Percentiles rank a stretch among this genome's conserved stretches.
phyloP scores from a whole-genome alignment of 1,140 invertebrate species.

The Drosophila kepulauana region DNA sequence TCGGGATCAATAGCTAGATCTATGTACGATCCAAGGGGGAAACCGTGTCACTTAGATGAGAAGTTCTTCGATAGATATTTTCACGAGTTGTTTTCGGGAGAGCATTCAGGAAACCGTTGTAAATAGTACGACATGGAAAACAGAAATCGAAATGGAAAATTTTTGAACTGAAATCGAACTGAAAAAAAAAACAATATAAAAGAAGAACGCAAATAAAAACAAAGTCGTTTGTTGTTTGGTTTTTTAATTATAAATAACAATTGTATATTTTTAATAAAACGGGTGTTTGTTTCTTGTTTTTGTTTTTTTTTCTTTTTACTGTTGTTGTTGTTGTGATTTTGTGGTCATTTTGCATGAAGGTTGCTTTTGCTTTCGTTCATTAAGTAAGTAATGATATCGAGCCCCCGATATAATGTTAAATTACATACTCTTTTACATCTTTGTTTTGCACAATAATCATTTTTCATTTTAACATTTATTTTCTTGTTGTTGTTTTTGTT shows the following conservation, averaged over 20 bases:
- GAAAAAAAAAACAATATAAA: constrained; percentile 27
- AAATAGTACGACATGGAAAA: constrained; percentile 10
- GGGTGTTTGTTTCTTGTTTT: constrained; percentile 57
- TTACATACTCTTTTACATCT: constrained; percentile 21
- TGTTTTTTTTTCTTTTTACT: constrained; percentile 15
- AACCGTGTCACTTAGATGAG: constrained; percentile 55
- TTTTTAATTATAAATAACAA: constrained; percentile 84
- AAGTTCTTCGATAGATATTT: constrained; percentile 5
- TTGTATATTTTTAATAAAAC: constrained; percentile 83
- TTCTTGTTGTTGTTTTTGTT: background rate
- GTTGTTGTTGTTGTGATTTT: constrained; percentile 45
- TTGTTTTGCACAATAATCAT: constrained; percentile 31
- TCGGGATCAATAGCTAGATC: constrained; percentile 37
- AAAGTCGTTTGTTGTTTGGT: constrained; percentile 69
- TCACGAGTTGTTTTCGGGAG: background rate
- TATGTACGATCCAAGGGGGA: constrained; percentile 51
- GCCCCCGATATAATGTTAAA: constrained; percentile 29
- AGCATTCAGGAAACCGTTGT: constrained; percentile 49
- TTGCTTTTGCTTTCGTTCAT: constrained; percentile 20
- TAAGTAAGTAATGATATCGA: constrained; percentile 38
- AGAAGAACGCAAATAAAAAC: constrained; percentile 68
- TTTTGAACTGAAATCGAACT: constrained; percentile 16
- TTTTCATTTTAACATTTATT: constrained; percentile 7
- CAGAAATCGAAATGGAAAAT: constrained; percentile 6
- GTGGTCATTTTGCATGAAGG: constrained; percentile 55